Evolutionary conservation across 2,888 invertebrate genomes (phyloP).

Genomic region (Orchesella flavescens): DNA sequence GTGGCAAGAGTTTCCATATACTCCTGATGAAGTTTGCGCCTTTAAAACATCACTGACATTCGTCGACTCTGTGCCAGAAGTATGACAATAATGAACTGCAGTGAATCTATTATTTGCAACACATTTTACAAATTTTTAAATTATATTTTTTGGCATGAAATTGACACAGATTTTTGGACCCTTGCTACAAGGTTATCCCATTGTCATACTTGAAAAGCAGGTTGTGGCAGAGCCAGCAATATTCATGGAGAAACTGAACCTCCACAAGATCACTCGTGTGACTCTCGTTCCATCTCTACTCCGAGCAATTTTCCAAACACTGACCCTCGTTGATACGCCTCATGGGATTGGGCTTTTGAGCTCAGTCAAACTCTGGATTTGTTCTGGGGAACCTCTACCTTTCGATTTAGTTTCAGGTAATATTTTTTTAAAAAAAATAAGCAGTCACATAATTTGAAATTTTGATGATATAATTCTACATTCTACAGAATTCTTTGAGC

Average conservation of each 20-base stretch:
- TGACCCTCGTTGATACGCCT: conserved; percentile 37
- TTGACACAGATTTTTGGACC: conserved; percentile 87
- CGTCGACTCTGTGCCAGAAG: conserved; percentile 83
- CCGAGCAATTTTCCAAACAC: conserved; percentile 64
- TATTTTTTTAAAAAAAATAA: too few relatives aligned
- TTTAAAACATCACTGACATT: conserved; percentile 94
- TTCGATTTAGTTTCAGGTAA: conserved; percentile 78
- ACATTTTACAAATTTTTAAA: neutral
- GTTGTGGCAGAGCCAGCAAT: conserved; percentile 73
- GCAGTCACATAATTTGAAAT: too few relatives aligned
- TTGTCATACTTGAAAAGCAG: conserved; percentile 84
- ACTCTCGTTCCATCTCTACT: conserved; percentile 89
- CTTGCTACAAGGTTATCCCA: conserved; percentile 81
- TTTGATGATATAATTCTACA: too few relatives aligned
- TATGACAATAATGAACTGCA: neutral
- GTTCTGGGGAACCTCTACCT: conserved; percentile 83
- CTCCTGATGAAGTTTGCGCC: conserved; percentile 82
- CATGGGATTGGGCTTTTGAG: conserved; percentile 74
- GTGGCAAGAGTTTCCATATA: conserved; percentile 86
- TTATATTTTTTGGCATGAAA: neutral
- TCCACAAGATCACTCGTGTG: conserved; percentile 76
- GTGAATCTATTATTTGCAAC: neutral
- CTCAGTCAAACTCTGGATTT: conserved; percentile 85
- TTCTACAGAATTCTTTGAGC: conserved; percentile 79
- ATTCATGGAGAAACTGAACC: conserved; percentile 57